A percentile compares a stretch with the other conserved stretches of the same genome.
Evolutionary conservation across 2,113 vertebrate species (phyloP).

Genomic region (rabbit (Oryctolagus cuniculus)): DNA sequence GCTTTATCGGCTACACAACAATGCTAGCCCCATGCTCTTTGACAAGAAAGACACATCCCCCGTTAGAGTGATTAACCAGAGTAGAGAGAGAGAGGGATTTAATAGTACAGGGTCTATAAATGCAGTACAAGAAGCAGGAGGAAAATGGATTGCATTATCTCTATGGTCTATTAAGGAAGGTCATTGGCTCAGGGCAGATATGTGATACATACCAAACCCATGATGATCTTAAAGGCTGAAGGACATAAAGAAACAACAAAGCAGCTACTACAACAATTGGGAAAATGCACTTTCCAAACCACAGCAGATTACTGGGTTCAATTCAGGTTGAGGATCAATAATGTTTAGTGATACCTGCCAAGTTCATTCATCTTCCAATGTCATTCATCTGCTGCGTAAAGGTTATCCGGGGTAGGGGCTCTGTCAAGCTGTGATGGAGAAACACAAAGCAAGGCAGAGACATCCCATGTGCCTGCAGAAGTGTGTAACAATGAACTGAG

Average conservation of each 20-base stretch:
- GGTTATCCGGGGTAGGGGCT: not conserved
- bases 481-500: not conserved
- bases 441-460: not conserved
- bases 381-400: not conserved
- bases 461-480: not conserved
- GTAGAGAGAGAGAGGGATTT: not conserved
- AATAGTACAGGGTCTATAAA: not conserved
- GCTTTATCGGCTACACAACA: too few relatives aligned
- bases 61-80: not conserved
- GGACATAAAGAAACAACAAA: not conserved
- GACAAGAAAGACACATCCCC: constrained; percentile 11
- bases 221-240: constrained; percentile 16
- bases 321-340: too few relatives aligned
- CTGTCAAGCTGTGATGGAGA: not conserved
- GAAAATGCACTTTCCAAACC: too few relatives aligned
- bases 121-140: not conserved
- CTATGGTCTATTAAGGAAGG: not conserved
- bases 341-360: too few relatives aligned
- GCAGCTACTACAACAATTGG: too few relatives aligned
- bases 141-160: not conserved
- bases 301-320: too few relatives aligned
- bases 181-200: not conserved
- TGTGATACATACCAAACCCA: not conserved
- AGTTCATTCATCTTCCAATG: too few relatives aligned
- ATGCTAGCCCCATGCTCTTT: not conserved